These are phyloP conservation scores for Xiphophorus birchmanni DNA, from an alignment of 2,797 vertebrate species.

Conservation along the genomic window DNA sequence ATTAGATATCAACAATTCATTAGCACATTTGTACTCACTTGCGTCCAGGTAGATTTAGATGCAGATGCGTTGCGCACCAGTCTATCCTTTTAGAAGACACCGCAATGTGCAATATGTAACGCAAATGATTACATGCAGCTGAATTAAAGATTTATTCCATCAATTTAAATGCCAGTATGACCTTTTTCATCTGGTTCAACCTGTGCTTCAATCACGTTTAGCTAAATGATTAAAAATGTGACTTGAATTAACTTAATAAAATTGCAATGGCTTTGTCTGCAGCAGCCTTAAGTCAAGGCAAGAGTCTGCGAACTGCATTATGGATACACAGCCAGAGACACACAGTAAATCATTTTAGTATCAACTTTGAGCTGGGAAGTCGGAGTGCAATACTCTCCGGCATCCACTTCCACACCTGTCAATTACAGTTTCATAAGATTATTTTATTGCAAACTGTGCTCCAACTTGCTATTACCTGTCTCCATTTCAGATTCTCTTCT, in stretches of 20 bases:
- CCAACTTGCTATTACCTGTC: conserved; percentile 45
- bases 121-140: background rate
- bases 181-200: background rate
- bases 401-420: background rate
- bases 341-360: background rate
- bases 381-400: background rate
- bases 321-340: background rate
- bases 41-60: background rate
- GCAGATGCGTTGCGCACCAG: background rate
- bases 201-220: background rate
- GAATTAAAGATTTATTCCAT: background rate
- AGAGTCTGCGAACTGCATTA: background rate
- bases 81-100: background rate
- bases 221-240: background rate
- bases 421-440: conserved; percentile 34
- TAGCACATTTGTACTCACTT: background rate
- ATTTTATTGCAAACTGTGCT: conserved; percentile 46
- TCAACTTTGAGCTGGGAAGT: background rate
- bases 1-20: background rate
- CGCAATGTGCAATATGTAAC: background rate
- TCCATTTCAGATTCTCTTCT: conserved; percentile 20
- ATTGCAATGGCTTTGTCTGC: background rate
- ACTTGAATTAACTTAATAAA: background rate
- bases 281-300: background rate
- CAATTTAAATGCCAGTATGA: background rate